Evolutionary conservation across 2,888 invertebrate species (phyloP).

Genomic region (Seladonia tumulorum): DNA sequence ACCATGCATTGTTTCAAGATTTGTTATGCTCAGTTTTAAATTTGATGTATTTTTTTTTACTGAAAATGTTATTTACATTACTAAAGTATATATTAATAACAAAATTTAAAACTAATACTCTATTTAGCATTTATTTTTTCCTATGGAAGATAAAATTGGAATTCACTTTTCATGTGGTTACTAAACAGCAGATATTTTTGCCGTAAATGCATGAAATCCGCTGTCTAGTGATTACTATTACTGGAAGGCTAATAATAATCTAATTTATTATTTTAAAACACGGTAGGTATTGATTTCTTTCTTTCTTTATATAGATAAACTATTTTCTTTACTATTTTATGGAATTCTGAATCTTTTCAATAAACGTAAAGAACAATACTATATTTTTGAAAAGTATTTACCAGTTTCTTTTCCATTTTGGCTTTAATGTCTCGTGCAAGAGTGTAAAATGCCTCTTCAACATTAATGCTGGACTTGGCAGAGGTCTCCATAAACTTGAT

Average conservation of each 20-base stretch:
- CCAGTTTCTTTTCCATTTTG: constrained; percentile 99
- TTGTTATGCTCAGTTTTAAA: not conserved
- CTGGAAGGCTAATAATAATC: constrained; percentile 24
- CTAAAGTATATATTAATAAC: not conserved
- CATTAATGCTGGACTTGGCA: constrained; percentile 98
- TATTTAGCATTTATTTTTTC: not conserved
- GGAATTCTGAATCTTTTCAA: not conserved
- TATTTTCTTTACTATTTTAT: constrained; percentile 3
- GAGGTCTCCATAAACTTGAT: constrained; percentile 99
- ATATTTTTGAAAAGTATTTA: constrained; percentile 84
- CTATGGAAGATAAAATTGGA: not conserved
- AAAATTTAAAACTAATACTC: not conserved
- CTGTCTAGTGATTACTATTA: not conserved
- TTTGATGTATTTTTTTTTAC: not conserved
- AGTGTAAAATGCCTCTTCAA: constrained; percentile 98
- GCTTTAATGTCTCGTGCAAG: constrained; percentile 98
- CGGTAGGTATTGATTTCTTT: not conserved
- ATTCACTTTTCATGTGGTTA: not conserved
- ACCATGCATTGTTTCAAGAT: constrained; percentile 1
- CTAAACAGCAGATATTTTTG: not conserved
- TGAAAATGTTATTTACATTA: not conserved
- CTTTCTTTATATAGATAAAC: not conserved
- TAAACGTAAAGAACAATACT: not conserved
- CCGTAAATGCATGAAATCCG: not conserved
- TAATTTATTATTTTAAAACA: not conserved